Evolutionary conservation across 1,140 invertebrate genomes (phyloP), one percentile per base, ranked within the genome.

Genomic region (Hydropsyche tenuis): DNA sequence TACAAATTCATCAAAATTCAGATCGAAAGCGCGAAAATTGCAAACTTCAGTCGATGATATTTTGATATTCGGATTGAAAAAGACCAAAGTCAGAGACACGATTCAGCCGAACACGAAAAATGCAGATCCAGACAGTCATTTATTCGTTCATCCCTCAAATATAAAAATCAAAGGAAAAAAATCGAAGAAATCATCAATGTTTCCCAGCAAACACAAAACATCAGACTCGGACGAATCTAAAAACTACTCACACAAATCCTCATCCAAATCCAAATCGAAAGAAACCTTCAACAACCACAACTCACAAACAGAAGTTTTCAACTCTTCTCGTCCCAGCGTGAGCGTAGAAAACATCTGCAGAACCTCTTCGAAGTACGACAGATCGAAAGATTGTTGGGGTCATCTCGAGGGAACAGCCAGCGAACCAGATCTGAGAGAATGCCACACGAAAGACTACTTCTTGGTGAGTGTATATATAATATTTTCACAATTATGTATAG

Each of bases 281-380:
- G 68, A 70, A 6, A 12, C 25, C 0, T 30, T 45, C 11, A 1
- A 16, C 0, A 46, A 56, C 16, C n/a, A 85, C 69, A 88, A 88
- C 80, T 79, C 88, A 22, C 89, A 87, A 78, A 88, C 88, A 0
- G 89, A 89, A 81, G 87, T 88, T 6, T 89, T 87, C 73, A 81
- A 81, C 23, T 73, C 83, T 2, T 78, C 74, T 6, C 86, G 83
- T 76, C 84, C 79, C 0, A 81, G 84, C 48, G 86, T 87, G 56
- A 90, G 89, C 79, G 84, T 88, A 69, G 88, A 90, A 75, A 85
- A 90, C 77, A 75, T 89, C 9, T 76, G 77, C 69, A 70, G 72
- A 51, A 64, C 71, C 22, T 73, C 74, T n/a, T 71, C 74, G 18
- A 43, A 42, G 37, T 66, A 63, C 43, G 72, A 51, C 37, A 42